phyloP scores from a whole-genome alignment of 2,113 vertebrate species.

The Laticauda colubrina region DNA sequence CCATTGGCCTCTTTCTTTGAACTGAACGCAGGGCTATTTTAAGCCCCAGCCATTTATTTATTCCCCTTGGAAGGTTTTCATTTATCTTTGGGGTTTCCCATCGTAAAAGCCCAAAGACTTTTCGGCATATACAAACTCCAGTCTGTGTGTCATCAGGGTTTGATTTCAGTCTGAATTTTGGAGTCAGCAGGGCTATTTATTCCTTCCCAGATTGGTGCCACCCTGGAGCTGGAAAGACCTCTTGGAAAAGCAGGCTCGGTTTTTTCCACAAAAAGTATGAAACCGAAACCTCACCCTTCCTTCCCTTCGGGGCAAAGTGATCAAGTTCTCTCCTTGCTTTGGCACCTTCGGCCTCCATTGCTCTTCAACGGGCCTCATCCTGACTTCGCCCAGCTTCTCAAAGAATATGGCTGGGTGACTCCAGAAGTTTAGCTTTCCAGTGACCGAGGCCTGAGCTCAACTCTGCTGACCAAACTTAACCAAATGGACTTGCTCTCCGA shows the following conservation, averaged over 20 bases:
- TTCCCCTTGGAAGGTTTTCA: background rate
- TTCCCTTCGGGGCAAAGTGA: background rate
- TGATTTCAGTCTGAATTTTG: background rate
- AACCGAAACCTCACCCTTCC: background rate
- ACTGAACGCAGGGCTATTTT: conserved; percentile 8
- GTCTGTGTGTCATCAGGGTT: background rate
- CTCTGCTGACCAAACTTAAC: background rate
- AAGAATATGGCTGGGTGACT: background rate
- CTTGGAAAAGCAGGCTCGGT: background rate
- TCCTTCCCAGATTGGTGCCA: background rate
- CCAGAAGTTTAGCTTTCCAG: background rate
- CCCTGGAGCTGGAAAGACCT: background rate
- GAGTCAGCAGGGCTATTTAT: background rate
- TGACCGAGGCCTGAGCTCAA: background rate
- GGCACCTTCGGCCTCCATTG: conserved; percentile 4
- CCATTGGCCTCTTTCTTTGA: background rate
- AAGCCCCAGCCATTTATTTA: conserved; percentile 18
- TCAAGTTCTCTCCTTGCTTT: background rate
- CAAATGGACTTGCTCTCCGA: background rate
- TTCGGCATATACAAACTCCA: background rate
- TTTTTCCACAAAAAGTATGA: background rate
- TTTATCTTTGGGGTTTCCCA: background rate
- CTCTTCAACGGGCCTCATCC: background rate
- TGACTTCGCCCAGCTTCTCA: background rate
- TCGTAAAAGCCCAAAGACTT: background rate